Percentiles rank a stretch among this genome's conserved stretches.
Conservation (phyloP, 1,140 invertebrate species). For the Zophobas morio region DNA sequence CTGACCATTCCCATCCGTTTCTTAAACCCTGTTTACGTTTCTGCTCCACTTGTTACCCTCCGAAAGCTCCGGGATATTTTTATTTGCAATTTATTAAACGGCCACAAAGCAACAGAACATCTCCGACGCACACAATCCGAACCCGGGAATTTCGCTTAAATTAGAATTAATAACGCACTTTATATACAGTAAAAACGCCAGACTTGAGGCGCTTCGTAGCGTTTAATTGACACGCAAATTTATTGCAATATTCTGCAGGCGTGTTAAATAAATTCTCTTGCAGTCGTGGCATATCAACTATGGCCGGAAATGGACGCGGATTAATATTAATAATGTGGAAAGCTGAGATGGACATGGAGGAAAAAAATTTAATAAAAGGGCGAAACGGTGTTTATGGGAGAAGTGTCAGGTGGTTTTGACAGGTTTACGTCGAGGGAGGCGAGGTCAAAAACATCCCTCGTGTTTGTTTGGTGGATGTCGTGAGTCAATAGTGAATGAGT, state of each 20-base stretch:
- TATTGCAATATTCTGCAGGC: slow-evolving; percentile 37
- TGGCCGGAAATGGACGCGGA: slow-evolving; percentile 20
- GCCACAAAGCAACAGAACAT: neutral
- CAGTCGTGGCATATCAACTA: neutral
- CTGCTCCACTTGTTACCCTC: slow-evolving; percentile 15
- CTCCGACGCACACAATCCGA: neutral
- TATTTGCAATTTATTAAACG: slow-evolving; percentile 19
- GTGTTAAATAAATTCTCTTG: slow-evolving; percentile 31
- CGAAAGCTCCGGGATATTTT: slow-evolving; percentile 19
- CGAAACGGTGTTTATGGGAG: too few relatives aligned
- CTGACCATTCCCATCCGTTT: too few relatives aligned
- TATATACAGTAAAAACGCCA: slow-evolving; percentile 21
- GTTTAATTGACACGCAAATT: slow-evolving; percentile 42
- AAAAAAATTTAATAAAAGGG: too few relatives aligned
- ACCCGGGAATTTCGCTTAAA: slow-evolving; percentile 2
- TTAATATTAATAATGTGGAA: neutral
- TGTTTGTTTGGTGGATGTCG: too few relatives aligned
- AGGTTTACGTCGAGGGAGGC: too few relatives aligned
- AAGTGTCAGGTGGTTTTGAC: too few relatives aligned
- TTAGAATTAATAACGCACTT: slow-evolving; percentile 31
- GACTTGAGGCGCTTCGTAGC: slow-evolving; percentile 3
- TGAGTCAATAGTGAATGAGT: too few relatives aligned
- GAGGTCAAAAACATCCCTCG: too few relatives aligned
- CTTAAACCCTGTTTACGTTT: slow-evolving; percentile 1
- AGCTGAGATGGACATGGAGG: too few relatives aligned